phyloP scores from a whole-genome alignment of 2,113 vertebrate genomes.

The Jaculus jaculus region DNA sequence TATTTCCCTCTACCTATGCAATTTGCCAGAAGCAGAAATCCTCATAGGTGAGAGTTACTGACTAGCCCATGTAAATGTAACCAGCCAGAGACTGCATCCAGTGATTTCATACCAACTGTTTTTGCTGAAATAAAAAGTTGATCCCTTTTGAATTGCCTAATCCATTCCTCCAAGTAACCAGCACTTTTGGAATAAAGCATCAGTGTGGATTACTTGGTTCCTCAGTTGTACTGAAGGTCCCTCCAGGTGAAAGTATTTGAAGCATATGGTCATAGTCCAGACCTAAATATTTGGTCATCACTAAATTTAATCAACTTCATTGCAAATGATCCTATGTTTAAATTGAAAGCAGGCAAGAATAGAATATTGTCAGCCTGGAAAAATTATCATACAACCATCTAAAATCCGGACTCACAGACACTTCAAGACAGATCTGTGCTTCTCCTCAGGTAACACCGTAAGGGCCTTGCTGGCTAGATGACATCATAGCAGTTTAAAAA shows the following conservation, averaged over 20 bases:
- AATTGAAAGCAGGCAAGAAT: not conserved
- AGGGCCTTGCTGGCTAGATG: slow-evolving; percentile 66
- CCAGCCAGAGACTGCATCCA: not conserved
- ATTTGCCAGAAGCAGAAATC: not conserved
- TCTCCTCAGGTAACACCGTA: slow-evolving; percentile 68
- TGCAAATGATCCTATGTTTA: not conserved
- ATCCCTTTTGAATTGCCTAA: not conserved
- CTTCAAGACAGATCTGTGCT: slow-evolving; percentile 66
- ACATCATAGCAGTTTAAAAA: slow-evolving; percentile 38
- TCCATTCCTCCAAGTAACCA: not conserved
- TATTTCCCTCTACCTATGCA: not conserved
- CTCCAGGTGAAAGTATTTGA: not conserved
- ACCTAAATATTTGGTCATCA: not conserved
- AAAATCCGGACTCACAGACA: not conserved
- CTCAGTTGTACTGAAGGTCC: not conserved
- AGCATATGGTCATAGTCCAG: not conserved
- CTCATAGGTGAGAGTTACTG: not conserved
- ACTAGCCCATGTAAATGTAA: not conserved
- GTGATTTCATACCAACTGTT: not conserved
- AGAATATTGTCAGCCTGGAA: not conserved
- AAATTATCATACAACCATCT: not conserved
- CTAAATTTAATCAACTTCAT: not conserved
- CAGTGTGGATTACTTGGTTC: not conserved
- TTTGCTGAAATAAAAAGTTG: not conserved
- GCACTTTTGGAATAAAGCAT: not conserved